phyloP scores from a whole-genome alignment of 2,888 invertebrate species.

The Phragmatobia fuliginosa region DNA sequence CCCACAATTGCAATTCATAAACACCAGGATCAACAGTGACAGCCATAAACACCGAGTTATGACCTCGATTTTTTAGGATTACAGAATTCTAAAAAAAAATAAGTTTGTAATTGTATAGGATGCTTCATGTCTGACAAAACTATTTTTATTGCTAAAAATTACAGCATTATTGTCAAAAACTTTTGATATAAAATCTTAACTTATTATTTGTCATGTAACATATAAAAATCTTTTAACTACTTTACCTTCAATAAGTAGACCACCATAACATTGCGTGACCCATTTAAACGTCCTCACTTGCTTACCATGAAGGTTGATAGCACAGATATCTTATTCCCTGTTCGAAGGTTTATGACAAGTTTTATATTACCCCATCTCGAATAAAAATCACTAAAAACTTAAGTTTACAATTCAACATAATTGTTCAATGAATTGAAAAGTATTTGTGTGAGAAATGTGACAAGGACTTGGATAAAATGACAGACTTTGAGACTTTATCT shows the following conservation, averaged over 20 bases:
- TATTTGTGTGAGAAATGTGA: slow-evolving; percentile 3
- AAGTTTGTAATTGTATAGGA: too few species aligned
- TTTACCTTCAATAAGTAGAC: slow-evolving; percentile 12
- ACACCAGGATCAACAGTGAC: too few species aligned
- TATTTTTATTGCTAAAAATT: neutral
- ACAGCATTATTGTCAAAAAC: neutral
- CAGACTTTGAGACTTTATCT: neutral
- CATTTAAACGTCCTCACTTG: neutral
- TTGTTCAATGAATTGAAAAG: slow-evolving; percentile 7
- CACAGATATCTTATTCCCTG: neutral
- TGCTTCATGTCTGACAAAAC: neutral
- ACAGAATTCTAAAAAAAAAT: neutral
- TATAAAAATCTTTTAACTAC: neutral
- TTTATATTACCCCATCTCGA: slow-evolving; percentile 1
- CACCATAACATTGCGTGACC: slow-evolving; percentile 15
- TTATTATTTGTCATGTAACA: slow-evolving; percentile 2
- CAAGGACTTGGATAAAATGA: neutral
- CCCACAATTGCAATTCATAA: too few species aligned
- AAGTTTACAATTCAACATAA: neutral
- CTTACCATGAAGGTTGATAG: neutral
- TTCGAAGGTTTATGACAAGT: neutral
- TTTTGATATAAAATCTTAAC: neutral
- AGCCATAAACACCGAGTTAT: too few species aligned
- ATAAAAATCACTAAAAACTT: neutral
- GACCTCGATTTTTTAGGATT: neutral